These are phyloP conservation scores for Origma solitaria DNA, from an alignment of 2,113 vertebrate species.

Conservation along the genomic window DNA sequence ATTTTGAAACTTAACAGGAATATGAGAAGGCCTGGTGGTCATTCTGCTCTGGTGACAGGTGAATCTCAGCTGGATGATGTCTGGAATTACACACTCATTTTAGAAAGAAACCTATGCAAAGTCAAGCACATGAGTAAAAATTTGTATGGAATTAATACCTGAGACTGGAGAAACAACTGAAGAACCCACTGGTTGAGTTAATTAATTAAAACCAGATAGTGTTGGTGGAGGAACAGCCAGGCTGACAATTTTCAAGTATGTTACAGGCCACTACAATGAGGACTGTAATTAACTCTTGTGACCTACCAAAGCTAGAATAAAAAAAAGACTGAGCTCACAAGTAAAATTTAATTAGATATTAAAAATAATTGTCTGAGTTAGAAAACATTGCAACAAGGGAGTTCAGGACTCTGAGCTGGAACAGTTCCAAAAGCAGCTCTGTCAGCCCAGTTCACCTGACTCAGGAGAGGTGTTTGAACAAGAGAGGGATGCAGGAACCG, in stretches of 20 bases:
- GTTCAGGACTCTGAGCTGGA: not conserved
- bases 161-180: not conserved
- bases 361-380: slow-evolving; percentile 44
- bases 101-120: not conserved
- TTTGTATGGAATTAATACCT: not conserved
- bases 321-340: not conserved
- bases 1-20: not conserved
- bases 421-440: not conserved
- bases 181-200: not conserved
- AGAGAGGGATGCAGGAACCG: not conserved
- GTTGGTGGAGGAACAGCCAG: slow-evolving; percentile 1
- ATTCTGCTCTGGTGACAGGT: not conserved
- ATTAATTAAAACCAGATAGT: slow-evolving; percentile 38
- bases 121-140: not conserved
- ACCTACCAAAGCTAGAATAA: slow-evolving; percentile 37
- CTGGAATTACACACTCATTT: not conserved
- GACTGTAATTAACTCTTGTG: slow-evolving; percentile 59
- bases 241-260: slow-evolving; percentile 17
- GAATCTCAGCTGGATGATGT: not conserved
- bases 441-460: not conserved
- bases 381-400: slow-evolving; percentile 43
- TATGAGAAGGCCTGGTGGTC: not conserved
- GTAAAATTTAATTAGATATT: slow-evolving; percentile 59
- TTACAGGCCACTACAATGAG: slow-evolving; percentile 40
- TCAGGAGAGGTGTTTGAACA: not conserved